Base-by-base conservation (phyloP, 2,797 vertebrate genomes). In the Hyperoplus lanceolatus region DNA sequence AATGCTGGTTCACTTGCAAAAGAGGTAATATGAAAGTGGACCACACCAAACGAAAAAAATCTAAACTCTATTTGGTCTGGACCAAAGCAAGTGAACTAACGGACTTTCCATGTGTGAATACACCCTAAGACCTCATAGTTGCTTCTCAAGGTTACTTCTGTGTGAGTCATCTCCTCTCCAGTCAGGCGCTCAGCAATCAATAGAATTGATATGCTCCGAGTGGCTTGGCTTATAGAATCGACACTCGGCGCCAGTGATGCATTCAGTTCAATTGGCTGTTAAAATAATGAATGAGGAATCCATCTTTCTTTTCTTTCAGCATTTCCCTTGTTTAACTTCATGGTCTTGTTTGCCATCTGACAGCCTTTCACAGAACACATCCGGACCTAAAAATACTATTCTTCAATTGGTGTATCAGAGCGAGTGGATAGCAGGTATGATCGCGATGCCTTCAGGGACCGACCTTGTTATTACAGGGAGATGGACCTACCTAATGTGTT, bases 151-250 rank as follows among this genome's bases (percentile, higher is more conserved):
- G 90, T 92, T 88, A 87, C 83, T 80, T 74, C 71, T 66, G 48
- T 68, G 77, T 80, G 79, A 91, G 80, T 87, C 83, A 79, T 85
- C 85, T 88, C 64, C 70, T 79, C 70, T 85, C 81, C 87, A 86
- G 79, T 67, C 86, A 88, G 85, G 77, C 73, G 41, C 77, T 42
- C 80, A 75, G 85, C 82, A 92, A 93, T 94, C 90, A 92, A 93
- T 92, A 81, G 60, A 77, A 86, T 95, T 90, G 79, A 90, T 93
- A 82, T 43, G 58, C 48, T 74, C 77, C 51, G n/a, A 36, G 73
- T 65, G 49, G 65, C 16, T 45, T 15, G 63, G 14, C 49, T 64
- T 60, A 54, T 59, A 29, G 42, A 64, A 69, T 80, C 49, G 4
- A 60, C 49, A 18, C 12, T 71, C 6, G 6, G 16, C 53, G 39